A percentile compares a stretch with the other conserved stretches of the same genome.
These are phyloP conservation scores for Pterophyllum scalare DNA, from an alignment of 2,113 vertebrate species.

Conservation along the genomic window DNA sequence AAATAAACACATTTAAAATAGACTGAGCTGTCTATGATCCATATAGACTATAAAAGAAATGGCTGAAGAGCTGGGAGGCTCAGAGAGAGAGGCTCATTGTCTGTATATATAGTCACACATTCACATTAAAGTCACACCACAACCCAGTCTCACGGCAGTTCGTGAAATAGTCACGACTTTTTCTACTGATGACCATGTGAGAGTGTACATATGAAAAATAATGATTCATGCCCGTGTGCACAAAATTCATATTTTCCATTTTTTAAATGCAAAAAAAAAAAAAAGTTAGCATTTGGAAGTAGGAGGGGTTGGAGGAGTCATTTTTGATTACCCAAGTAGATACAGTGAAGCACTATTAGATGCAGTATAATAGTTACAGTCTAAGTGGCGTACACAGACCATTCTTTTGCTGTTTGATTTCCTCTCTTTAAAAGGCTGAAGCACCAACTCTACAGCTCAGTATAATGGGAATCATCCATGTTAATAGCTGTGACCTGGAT, in stretches of 20 bases:
- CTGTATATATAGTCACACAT: neutral
- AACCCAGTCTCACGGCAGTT: neutral
- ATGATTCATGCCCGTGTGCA: neutral
- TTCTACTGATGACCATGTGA: neutral
- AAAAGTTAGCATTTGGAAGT: too few species aligned
- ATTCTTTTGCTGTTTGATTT: neutral
- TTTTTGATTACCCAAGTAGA: neutral
- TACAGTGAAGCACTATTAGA: neutral
- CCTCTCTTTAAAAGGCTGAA: neutral
- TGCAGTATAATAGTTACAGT: neutral
- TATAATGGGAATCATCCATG: neutral
- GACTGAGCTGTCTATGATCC: conserved; percentile 32
- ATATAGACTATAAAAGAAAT: conserved; percentile 45
- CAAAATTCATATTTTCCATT: neutral
- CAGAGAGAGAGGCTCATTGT: conserved; percentile 36
- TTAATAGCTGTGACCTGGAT: neutral
- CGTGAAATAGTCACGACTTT: neutral
- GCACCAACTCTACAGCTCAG: too few species aligned
- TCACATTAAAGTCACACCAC: neutral
- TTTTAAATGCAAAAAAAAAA: neutral
- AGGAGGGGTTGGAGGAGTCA: too few species aligned
- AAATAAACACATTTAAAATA: conserved; percentile 33
- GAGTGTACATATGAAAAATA: neutral
- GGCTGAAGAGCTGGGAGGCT: conserved; percentile 10
- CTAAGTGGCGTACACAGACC: neutral